Conservation (phyloP, 2,888 invertebrate genomes). For the Bembecia ichneumoniformis region DNA sequence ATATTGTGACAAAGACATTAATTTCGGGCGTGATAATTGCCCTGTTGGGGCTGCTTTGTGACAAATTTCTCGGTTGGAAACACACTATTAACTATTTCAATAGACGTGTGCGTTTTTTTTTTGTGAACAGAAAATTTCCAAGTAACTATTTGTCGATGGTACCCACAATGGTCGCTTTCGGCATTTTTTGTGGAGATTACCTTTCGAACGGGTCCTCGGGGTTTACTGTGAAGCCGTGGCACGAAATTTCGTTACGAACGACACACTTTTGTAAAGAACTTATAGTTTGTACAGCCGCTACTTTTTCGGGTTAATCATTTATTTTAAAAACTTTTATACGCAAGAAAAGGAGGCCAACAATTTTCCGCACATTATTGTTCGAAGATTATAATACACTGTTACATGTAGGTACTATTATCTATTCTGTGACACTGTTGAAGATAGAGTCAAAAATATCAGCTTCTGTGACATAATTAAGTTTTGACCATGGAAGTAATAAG, state of each 20-base stretch:
- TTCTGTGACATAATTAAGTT: no score
- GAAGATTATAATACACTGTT: no score
- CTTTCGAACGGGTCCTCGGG: conserved; percentile 3
- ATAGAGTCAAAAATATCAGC: no score
- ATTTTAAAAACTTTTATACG: no score
- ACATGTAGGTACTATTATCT: no score
- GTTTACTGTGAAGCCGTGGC: not conserved
- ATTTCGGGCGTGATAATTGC: conserved; percentile 63
- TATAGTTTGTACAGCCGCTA: no score
- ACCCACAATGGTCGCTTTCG: conserved; percentile 36
- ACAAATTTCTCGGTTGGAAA: conserved; percentile 57
- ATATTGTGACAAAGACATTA: conserved; percentile 57
- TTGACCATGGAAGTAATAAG: no score
- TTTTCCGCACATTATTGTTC: no score
- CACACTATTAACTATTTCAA: conserved; percentile 60
- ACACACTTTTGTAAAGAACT: no score
- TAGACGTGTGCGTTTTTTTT: conserved; percentile 19
- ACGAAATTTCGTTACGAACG: not conserved
- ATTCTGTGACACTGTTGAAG: no score
- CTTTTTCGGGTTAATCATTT: no score
- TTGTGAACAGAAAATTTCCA: conserved; percentile 15
- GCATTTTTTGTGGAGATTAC: conserved; percentile 33
- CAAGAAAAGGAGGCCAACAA: no score
- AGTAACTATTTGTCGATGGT: conserved; percentile 38
- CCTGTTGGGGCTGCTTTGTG: conserved; percentile 43